phyloP scores from a whole-genome alignment of 2,888 invertebrate species.

The Spisula solida region DNA sequence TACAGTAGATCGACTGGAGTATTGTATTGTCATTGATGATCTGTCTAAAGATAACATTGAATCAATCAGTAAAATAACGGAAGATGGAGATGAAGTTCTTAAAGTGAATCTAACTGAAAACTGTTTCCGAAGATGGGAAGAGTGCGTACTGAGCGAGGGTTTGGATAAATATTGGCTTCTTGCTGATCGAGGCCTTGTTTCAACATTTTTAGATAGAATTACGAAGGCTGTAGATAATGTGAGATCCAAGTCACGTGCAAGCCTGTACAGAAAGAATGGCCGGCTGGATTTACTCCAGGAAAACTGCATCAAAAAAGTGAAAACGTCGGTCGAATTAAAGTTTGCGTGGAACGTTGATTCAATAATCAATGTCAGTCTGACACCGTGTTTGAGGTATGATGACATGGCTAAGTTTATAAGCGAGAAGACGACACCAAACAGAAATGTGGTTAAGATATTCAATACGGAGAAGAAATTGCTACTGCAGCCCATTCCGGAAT shows the following conservation, averaged over 20 bases:
- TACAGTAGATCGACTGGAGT: slow-evolving; percentile 44
- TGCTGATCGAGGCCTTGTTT: slow-evolving; percentile 37
- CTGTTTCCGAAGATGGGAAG: slow-evolving; percentile 43
- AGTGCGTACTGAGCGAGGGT: slow-evolving; percentile 17
- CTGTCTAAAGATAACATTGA: slow-evolving; percentile 51
- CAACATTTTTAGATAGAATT: slow-evolving; percentile 37
- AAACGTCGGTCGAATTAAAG: slow-evolving; percentile 47
- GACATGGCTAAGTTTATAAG: slow-evolving; percentile 13
- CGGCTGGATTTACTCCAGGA: slow-evolving; percentile 39
- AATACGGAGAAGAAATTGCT: slow-evolving; percentile 29
- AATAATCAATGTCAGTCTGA: slow-evolving; percentile 45
- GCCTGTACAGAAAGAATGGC: slow-evolving; percentile 47
- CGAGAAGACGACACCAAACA: slow-evolving; percentile 22
- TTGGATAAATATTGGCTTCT: slow-evolving; percentile 33
- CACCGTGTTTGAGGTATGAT: slow-evolving; percentile 53
- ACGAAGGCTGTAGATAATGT: slow-evolving; percentile 43
- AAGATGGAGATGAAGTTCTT: slow-evolving; percentile 39
- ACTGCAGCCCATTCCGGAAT: slow-evolving; percentile 41
- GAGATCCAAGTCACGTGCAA: slow-evolving; percentile 31
- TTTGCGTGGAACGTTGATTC: slow-evolving; percentile 56
- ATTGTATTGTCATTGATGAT: slow-evolving; percentile 49
- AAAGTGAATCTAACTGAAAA: slow-evolving; percentile 55
- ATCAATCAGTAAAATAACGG: neutral
- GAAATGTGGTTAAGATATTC: slow-evolving; percentile 41
- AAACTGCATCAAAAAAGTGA: slow-evolving; percentile 41